Evolutionary conservation across 2,797 vertebrate species (phyloP), one percentile per base, ranked within the genome.

Genomic region (Aerospiza tachiro): DNA sequence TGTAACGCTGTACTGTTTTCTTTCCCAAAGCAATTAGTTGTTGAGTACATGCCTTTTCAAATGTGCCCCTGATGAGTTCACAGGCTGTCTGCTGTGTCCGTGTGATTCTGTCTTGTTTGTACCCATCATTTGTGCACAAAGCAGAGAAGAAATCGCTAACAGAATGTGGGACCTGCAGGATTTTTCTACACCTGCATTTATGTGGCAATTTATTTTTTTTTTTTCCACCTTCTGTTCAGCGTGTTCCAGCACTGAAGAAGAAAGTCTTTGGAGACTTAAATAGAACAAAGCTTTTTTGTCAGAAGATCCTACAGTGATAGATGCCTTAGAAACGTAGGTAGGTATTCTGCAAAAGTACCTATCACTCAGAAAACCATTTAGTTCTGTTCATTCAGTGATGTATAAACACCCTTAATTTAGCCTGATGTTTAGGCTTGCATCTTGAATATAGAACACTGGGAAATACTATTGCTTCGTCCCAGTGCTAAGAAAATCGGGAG

Each of bases 21-120:
- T 90, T 84, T 92, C 83, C 90, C 90, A 71, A 45, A 87, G 74
- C 86, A 89, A 82, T 94, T 90, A 89, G 50, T 49, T 82, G 35
- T 59, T 79, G 68, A 91, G 80, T 84, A n/a, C 42, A 18, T 70
- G 78, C 29, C 23, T 90, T 93, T 83, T 67, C 75, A 67, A n/a
- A 84, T 56, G 70, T 78, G 73, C 61, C 86, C 78, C 93, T 67
- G 71, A 71, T 63, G 93, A 85, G 56, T 85, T 91, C 38, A 16
- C 40, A 42, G 70, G 31, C 58, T 44, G 49, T 13, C 53, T 86
- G 74, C 85, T 19, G 26, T 7, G 3, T 65, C 65, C 45, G 0
- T 35, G 62, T 12, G 52, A 29, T 84, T 62, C 59, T 45, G 11
- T 47, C 77, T 79, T 92, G 38, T 89, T 95, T 90, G 45, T 82